A percentile compares a stretch with the other conserved stretches of the same genome.
phyloP scores from a whole-genome alignment of 2,888 invertebrate species.

The Strigamia crassipes region DNA sequence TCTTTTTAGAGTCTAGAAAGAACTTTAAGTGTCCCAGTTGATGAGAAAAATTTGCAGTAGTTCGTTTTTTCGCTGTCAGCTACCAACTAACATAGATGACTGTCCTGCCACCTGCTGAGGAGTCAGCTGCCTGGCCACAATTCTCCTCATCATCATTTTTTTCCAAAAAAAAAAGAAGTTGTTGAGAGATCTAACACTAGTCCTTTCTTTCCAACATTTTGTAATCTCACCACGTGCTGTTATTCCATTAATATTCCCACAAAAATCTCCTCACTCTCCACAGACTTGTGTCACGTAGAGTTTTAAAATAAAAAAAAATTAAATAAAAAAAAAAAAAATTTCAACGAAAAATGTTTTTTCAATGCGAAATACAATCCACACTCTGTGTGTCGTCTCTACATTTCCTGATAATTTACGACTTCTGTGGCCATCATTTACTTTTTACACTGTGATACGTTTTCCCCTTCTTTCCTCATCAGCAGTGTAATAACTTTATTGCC shows the following conservation, averaged over 20 bases:
- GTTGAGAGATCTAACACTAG: not conserved
- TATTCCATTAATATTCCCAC: not conserved
- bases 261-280: not conserved
- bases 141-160: not conserved
- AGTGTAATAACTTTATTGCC: slow-evolving; percentile 12
- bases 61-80: not conserved
- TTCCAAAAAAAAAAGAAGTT: not conserved
- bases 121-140: slow-evolving; percentile 1
- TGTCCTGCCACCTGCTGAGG: slow-evolving; percentile 25
- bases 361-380: not conserved
- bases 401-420: slow-evolving; percentile 1
- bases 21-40: not conserved
- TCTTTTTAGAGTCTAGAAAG: not conserved
- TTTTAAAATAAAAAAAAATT: not conserved
- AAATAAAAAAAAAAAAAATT: not conserved
- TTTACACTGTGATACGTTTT: not conserved
- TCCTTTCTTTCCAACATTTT: not conserved
- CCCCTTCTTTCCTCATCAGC: slow-evolving; percentile 1
- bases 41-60: slow-evolving; percentile 12
- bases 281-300: not conserved
- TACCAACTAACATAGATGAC: not conserved
- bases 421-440: not conserved
- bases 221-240: not conserved
- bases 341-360: not conserved
- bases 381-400: not conserved